Conservation (phyloP, 2,888 invertebrate species). For the Meteorus cinctellus region DNA sequence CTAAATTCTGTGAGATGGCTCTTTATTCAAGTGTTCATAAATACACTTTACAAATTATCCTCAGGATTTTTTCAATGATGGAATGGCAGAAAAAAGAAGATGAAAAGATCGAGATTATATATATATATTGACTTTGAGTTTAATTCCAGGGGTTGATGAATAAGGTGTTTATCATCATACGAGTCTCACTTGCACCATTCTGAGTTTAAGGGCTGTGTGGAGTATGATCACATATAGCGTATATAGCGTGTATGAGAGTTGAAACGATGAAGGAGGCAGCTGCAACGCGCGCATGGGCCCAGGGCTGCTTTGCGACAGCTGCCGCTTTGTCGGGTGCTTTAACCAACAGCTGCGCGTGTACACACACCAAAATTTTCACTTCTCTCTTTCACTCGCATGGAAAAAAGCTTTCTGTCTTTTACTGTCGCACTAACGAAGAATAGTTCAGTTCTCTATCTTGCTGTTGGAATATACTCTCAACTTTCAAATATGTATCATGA, state of each 20-base stretch:
- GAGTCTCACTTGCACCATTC: not conserved
- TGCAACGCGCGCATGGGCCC: slow-evolving; percentile 61
- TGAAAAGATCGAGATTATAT: not conserved
- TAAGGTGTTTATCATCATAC: not conserved
- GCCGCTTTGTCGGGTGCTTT: slow-evolving; percentile 67
- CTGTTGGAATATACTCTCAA: not conserved
- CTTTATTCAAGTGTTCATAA: slow-evolving; percentile 16
- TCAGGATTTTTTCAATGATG: slow-evolving; percentile 10
- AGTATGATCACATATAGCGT: not conserved
- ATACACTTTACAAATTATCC: slow-evolving; percentile 10
- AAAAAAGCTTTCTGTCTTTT: too few species aligned
- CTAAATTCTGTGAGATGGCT: not conserved
- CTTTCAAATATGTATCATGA: slow-evolving; percentile 25
- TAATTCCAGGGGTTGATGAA: not conserved
- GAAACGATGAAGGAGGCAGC: slow-evolving; percentile 59
- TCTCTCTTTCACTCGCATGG: slow-evolving; percentile 29
- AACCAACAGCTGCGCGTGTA: slow-evolving; percentile 69
- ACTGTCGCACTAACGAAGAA: slow-evolving; percentile 16
- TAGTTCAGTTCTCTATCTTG: not conserved
- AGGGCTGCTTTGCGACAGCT: slow-evolving; percentile 65
- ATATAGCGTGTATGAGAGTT: slow-evolving; percentile 17
- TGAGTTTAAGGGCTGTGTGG: slow-evolving; percentile 10
- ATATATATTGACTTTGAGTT: not conserved
- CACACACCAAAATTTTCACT: slow-evolving; percentile 48
- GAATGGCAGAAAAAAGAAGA: not conserved